Evolutionary conservation across 2,113 vertebrate genomes (phyloP).

Genomic region (Bagarius yarrelli): DNA sequence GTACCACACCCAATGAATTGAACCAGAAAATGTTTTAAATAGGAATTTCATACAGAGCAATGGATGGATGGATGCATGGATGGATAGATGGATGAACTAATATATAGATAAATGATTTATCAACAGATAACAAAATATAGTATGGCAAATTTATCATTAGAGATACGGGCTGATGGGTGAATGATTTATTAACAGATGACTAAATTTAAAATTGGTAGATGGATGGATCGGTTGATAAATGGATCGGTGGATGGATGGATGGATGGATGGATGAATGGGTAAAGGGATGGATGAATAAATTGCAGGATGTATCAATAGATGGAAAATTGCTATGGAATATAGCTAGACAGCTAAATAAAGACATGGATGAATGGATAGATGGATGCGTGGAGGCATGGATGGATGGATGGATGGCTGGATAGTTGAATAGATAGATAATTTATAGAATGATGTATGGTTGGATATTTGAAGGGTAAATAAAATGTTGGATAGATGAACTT

Average conservation of each 20-base stretch:
- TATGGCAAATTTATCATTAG: no score
- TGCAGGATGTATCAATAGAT: background rate
- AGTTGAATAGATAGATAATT: no score
- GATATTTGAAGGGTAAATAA: background rate
- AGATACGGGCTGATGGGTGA: background rate
- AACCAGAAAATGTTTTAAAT: background rate
- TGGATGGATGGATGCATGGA: background rate
- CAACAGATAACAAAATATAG: background rate
- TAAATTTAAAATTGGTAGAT: background rate
- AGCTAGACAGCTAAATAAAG: background rate
- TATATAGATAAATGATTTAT: background rate
- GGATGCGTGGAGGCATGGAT: background rate
- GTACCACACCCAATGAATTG: conserved; percentile 4
- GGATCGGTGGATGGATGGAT: background rate
- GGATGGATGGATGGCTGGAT: background rate
- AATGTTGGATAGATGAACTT: background rate
- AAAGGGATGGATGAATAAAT: background rate
- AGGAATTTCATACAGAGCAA: background rate
- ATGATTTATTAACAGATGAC: background rate
- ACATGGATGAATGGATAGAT: no score
- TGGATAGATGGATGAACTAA: background rate
- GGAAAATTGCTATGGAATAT: background rate
- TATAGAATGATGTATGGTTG: background rate
- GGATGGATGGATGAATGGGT: background rate
- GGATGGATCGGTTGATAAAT: background rate